Evolutionary conservation across 2,797 vertebrate genomes (phyloP).

Genomic region (Acrossocheilus wenchowensis): DNA sequence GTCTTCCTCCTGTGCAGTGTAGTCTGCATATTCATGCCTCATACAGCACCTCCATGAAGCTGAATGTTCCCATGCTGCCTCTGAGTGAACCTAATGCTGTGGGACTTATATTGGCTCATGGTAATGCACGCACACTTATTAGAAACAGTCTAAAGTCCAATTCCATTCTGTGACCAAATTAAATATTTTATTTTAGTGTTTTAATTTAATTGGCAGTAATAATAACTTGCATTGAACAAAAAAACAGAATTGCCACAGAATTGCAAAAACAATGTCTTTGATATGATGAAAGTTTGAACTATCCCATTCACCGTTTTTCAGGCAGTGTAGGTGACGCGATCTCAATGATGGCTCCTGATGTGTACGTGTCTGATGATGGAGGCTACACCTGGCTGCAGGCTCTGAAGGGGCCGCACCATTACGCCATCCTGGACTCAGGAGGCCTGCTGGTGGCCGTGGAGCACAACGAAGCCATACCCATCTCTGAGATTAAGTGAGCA

Average conservation of each 20-base stretch:
- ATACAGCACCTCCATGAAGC: slow-evolving; percentile 88
- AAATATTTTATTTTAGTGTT: not conserved
- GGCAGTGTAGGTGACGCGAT: slow-evolving; percentile 91
- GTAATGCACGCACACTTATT: slow-evolving; percentile 69
- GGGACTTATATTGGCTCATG: slow-evolving; percentile 92
- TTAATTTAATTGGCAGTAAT: not conserved
- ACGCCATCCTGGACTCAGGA: slow-evolving; percentile 93
- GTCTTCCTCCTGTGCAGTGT: slow-evolving; percentile 80
- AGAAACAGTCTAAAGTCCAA: not conserved
- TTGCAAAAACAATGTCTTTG: not conserved
- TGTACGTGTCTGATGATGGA: slow-evolving; percentile 95
- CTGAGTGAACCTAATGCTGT: slow-evolving; percentile 92
- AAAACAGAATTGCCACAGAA: not conserved
- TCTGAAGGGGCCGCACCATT: slow-evolving; percentile 90
- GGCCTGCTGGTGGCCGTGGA: slow-evolving; percentile 92
- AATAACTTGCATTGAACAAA: not conserved
- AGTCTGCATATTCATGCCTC: slow-evolving; percentile 93
- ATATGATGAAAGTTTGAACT: not conserved
- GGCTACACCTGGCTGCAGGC: slow-evolving; percentile 91
- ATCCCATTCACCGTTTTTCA: slow-evolving; percentile 64
- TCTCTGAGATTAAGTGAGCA: slow-evolving; percentile 87
- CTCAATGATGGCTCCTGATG: slow-evolving; percentile 86
- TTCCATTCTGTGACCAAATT: not conserved
- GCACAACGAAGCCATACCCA: slow-evolving; percentile 75
- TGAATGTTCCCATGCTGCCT: slow-evolving; percentile 89